A percentile compares a stretch with the other conserved stretches of the same genome.
Evolutionary conservation across 2,113 vertebrate genomes (phyloP).

Genomic region (Lampris megalopsis): DNA sequence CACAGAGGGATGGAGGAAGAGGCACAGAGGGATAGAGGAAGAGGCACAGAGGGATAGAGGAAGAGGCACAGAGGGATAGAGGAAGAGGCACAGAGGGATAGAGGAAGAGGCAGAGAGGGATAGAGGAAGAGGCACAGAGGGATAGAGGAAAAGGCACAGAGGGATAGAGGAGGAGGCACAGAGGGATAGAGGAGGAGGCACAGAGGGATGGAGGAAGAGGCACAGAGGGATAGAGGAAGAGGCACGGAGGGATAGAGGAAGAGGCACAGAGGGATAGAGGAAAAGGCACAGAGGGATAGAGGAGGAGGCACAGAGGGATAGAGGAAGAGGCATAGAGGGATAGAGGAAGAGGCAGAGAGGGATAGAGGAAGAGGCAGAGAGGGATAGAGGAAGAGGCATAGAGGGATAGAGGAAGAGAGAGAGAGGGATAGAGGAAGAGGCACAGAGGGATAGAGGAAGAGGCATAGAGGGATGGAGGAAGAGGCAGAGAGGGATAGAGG

Average conservation of each 20-base stretch:
- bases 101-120: slow-evolving; percentile 33
- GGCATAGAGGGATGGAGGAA: neutral
- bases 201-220: neutral
- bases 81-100: neutral
- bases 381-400: neutral
- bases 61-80: neutral
- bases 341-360: neutral
- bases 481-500: neutral
- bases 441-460: neutral
- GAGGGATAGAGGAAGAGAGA: neutral
- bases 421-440: neutral
- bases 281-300: neutral
- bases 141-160: neutral
- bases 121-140: neutral
- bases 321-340: neutral
- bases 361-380: neutral
- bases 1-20: neutral
- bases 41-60: neutral
- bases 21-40: neutral
- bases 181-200: neutral
- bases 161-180: neutral
- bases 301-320: neutral
- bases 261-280: slow-evolving; percentile 26
- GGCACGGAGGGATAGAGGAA: slow-evolving; percentile 8
- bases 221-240: neutral